Evolutionary conservation across 2,113 vertebrate species (phyloP).

Genomic region (Drymodes brunneopygia): DNA sequence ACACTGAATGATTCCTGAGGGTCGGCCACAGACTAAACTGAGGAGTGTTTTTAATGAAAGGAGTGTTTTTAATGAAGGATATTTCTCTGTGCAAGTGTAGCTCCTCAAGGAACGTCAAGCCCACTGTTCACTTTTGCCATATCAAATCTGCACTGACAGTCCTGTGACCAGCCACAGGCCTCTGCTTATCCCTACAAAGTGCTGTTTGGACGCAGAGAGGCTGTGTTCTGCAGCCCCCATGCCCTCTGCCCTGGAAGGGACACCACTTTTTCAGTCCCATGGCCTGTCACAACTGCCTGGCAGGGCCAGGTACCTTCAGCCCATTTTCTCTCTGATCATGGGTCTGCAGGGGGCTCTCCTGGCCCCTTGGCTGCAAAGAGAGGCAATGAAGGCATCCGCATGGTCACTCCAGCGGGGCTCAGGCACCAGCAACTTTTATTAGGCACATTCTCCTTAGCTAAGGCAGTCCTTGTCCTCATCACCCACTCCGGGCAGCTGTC

Average conservation of each 20-base stretch:
- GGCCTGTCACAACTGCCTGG: rapidly evolving
- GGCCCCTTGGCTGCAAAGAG: neutral
- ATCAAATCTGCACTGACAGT: rapidly evolving
- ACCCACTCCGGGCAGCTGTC: neutral
- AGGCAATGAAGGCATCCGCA: neutral
- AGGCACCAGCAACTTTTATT: neutral
- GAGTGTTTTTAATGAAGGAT: neutral
- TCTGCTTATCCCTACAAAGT: neutral
- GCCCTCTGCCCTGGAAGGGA: neutral
- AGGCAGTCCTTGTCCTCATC: neutral
- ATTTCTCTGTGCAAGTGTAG: neutral
- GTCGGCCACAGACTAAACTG: neutral
- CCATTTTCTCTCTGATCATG: neutral
- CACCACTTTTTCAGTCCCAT: neutral
- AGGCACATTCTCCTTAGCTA: neutral
- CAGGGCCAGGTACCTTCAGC: neutral
- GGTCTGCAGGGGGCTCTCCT: neutral
- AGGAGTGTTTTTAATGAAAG: neutral
- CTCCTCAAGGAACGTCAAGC: neutral
- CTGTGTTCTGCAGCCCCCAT: neutral
- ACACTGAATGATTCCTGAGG: neutral
- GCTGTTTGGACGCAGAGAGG: neutral
- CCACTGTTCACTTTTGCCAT: neutral
- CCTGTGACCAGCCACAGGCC: neutral
- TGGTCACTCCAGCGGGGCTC: neutral